Percentiles rank a stretch among this genome's conserved stretches.
phyloP scores from a whole-genome alignment of 2,113 vertebrate species.

The Nerophis lumbriciformis region DNA sequence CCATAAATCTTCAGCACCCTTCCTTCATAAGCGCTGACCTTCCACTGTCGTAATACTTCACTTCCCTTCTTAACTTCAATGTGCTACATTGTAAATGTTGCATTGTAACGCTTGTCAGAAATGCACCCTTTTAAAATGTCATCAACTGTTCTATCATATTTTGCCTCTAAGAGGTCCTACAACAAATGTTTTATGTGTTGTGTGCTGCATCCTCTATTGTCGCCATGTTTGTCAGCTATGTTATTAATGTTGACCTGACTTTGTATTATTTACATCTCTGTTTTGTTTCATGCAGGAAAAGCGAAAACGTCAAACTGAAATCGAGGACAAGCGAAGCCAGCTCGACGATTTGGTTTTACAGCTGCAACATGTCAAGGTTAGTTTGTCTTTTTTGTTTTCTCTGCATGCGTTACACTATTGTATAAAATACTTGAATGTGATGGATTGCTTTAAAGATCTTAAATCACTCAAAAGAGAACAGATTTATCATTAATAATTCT shows the following conservation, averaged over 20 bases:
- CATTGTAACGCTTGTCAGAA: too few relatives aligned
- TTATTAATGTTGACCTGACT: too few relatives aligned
- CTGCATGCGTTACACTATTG: not conserved
- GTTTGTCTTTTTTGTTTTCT: constrained; percentile 8
- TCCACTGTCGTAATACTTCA: constrained; percentile 18
- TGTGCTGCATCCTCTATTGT: too few relatives aligned
- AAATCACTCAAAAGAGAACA: too few relatives aligned
- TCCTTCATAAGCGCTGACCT: constrained; percentile 35
- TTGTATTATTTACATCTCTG: not conserved
- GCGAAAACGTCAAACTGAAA: constrained; percentile 92
- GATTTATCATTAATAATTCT: too few relatives aligned
- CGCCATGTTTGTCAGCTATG: too few relatives aligned
- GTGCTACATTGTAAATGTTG: too few relatives aligned
- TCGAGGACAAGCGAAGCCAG: constrained; percentile 90
- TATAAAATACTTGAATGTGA: not conserved
- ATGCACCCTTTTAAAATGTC: too few relatives aligned
- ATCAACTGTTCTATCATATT: too few relatives aligned
- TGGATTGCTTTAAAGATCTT: not conserved
- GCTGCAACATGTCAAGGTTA: constrained; percentile 94
- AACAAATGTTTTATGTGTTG: too few relatives aligned
- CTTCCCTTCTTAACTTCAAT: constrained; percentile 13
- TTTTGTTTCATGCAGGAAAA: constrained; percentile 82
- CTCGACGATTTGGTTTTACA: constrained; percentile 93
- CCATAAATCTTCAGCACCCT: constrained; percentile 13
- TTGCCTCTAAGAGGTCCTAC: too few relatives aligned